Percentiles rank a stretch among this genome's conserved stretches.
Conservation (phyloP, 1,140 invertebrate species). For the Drosophila mauritiana region DNA sequence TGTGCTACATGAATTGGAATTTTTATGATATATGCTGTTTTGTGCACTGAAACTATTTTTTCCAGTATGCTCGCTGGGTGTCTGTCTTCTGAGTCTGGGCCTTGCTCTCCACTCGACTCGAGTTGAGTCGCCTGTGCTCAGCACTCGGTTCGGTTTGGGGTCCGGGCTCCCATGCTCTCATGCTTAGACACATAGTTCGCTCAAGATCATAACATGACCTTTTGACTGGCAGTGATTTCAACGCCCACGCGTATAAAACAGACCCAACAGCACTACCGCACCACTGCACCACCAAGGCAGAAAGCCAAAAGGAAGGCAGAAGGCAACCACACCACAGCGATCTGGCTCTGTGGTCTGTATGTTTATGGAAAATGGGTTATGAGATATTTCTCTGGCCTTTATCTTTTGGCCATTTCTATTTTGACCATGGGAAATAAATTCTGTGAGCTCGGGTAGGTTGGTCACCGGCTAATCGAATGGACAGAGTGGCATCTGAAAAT, state of each 20-base stretch:
- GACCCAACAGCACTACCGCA: constrained; percentile 62
- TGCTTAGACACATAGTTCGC: constrained; percentile 79
- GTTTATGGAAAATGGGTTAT: constrained; percentile 83
- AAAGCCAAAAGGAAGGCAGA: constrained; percentile 19
- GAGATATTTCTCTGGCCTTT: constrained; percentile 77
- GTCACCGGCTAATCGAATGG: constrained; percentile 66
- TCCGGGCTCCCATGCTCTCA: constrained; percentile 68
- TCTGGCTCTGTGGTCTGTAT: constrained; percentile 72
- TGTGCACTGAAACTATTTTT: background rate
- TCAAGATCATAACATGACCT: constrained; percentile 83
- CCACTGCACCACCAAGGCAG: constrained; percentile 6
- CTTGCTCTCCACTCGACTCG: constrained; percentile 30
- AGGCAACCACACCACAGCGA: constrained; percentile 33
- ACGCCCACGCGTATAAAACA: constrained; percentile 81
- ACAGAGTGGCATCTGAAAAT: constrained; percentile 5
- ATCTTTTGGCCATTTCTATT: constrained; percentile 76
- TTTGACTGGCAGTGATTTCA: constrained; percentile 83
- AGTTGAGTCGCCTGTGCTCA: constrained; percentile 15
- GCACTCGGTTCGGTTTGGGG: constrained; percentile 6
- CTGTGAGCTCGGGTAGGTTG: constrained; percentile 45
- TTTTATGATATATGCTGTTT: too few relatives aligned
- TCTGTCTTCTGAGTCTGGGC: constrained; percentile 27
- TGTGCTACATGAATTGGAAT: too few relatives aligned
- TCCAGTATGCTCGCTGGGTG: constrained; percentile 28
- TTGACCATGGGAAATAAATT: constrained; percentile 83